Evolutionary conservation across 2,888 invertebrate genomes (phyloP).

Genomic region (Sycophila texana): DNA sequence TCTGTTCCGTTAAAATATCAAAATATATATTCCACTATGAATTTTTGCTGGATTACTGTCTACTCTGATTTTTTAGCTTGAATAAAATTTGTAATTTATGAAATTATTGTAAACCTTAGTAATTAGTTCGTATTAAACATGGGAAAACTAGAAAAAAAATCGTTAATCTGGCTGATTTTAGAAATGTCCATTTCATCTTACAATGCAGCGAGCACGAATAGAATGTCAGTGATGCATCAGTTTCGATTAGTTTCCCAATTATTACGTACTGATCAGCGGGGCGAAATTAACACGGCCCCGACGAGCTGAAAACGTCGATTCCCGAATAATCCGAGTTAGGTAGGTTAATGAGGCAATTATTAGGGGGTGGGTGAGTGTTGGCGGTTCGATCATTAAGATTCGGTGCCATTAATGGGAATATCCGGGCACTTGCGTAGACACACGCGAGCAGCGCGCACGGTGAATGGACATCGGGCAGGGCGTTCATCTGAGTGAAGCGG

Average conservation of each 20-base stretch:
- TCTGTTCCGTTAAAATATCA: too few species aligned
- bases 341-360: slow-evolving; percentile 51
- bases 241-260: neutral
- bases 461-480: slow-evolving; percentile 60
- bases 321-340: slow-evolving; percentile 13
- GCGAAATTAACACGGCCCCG: neutral
- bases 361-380: slow-evolving; percentile 4
- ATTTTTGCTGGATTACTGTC: too few species aligned
- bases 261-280: neutral
- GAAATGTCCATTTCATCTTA: too few species aligned
- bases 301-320: neutral
- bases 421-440: slow-evolving; percentile 28
- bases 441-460: slow-evolving; percentile 49
- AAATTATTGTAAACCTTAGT: too few species aligned
- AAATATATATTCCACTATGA: too few species aligned
- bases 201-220: too few species aligned
- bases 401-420: slow-evolving; percentile 45
- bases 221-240: neutral
- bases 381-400: slow-evolving; percentile 42
- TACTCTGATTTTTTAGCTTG: too few species aligned
- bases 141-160: too few species aligned
- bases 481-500: slow-evolving; percentile 44
- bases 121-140: too few species aligned
- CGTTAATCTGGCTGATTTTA: too few species aligned
- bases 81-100: too few species aligned